phyloP scores from a whole-genome alignment of 2,888 invertebrate genomes.

The Petrolisthes cinctipes region DNA sequence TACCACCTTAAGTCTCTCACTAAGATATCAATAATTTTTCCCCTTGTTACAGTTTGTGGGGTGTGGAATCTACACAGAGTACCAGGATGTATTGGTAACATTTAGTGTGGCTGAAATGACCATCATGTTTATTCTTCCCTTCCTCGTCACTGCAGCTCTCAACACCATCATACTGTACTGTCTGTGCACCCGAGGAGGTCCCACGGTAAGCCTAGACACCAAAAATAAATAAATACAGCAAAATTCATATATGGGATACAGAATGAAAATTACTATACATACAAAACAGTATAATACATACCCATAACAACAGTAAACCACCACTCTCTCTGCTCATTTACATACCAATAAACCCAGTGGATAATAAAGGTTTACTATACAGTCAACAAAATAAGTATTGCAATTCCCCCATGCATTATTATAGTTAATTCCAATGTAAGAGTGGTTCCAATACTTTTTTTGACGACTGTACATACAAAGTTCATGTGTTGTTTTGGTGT shows the following conservation, averaged over 20 bases:
- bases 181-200: slow-evolving; percentile 71
- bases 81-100: slow-evolving; percentile 72
- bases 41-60: slow-evolving; percentile 18
- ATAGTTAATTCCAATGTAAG: neutral
- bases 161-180: slow-evolving; percentile 80
- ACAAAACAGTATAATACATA: too few species aligned
- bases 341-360: too few species aligned
- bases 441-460: neutral
- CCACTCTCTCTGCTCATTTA: too few species aligned
- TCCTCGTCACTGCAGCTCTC: slow-evolving; percentile 78
- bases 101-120: slow-evolving; percentile 78
- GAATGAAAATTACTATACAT: too few species aligned
- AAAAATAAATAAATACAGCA: too few species aligned
- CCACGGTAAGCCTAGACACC: neutral
- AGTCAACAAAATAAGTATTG: too few species aligned
- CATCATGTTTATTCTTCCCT: slow-evolving; percentile 80
- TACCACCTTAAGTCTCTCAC: neutral
- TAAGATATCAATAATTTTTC: neutral
- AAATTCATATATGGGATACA: too few species aligned
- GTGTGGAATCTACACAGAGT: slow-evolving; percentile 40
- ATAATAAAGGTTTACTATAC: too few species aligned
- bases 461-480: too few species aligned
- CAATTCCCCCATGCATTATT: too few species aligned
- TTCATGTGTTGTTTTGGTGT: neutral
- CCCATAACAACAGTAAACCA: too few species aligned